Evolutionary conservation across 2,797 vertebrate species (phyloP).

Genomic region (Smutsia temminckii): DNA sequence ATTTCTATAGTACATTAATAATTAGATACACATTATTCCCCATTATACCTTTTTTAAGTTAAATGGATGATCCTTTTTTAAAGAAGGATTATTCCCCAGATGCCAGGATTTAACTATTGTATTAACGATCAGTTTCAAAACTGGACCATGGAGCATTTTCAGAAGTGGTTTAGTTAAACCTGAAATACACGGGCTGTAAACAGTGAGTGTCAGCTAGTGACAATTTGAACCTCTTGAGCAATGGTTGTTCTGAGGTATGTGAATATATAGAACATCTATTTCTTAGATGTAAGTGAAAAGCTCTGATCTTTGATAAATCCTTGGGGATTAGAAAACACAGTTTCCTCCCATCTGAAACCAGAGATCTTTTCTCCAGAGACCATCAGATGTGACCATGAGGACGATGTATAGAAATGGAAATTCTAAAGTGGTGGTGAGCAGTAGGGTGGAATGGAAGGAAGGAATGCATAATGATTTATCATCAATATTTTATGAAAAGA

Average conservation of each 20-base stretch:
- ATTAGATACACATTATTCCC: slow-evolving; percentile 87
- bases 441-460: slow-evolving; percentile 42
- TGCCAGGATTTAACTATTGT: slow-evolving; percentile 70
- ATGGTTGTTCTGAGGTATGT: slow-evolving; percentile 24
- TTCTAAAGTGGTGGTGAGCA: background rate
- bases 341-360: slow-evolving; percentile 15
- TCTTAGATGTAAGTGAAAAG: slow-evolving; percentile 55
- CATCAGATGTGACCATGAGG: slow-evolving; percentile 35
- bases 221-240: background rate
- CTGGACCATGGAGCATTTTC: slow-evolving; percentile 6
- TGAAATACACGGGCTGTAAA: slow-evolving; percentile 55
- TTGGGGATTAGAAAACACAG: slow-evolving; percentile 42
- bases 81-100: slow-evolving; percentile 72
- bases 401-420: background rate
- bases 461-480: slow-evolving; percentile 71
- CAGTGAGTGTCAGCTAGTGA: background rate
- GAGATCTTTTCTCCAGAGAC: slow-evolving; percentile 56
- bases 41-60: slow-evolving; percentile 84
- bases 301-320: background rate
- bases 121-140: slow-evolving; percentile 56
- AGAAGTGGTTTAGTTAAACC: slow-evolving; percentile 51
- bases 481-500: slow-evolving; percentile 83
- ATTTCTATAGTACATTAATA: slow-evolving; percentile 88
- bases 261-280: background rate
- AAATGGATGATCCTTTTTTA: slow-evolving; percentile 81